Evolutionary conservation across 2,888 invertebrate genomes (phyloP).

Genomic region (Oscheius sp.): DNA sequence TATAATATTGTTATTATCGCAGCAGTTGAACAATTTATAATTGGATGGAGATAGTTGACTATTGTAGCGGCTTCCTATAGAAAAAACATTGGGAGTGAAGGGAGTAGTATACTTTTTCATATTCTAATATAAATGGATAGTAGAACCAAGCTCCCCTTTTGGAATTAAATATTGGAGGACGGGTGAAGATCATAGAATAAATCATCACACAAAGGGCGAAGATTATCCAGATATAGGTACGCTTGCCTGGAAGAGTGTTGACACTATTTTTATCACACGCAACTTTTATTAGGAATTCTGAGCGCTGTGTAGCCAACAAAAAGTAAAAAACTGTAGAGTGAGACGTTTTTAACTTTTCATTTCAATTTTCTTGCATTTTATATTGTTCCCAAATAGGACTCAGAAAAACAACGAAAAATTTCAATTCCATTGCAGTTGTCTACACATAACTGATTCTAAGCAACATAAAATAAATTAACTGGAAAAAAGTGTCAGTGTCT

Average conservation of each 20-base stretch:
- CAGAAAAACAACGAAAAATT: no score
- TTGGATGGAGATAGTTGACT: conserved; percentile 10
- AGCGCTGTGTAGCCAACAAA: no score
- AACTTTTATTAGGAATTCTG: no score
- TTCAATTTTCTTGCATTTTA: no score
- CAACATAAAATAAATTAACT: no score
- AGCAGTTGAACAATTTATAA: conserved; percentile 15
- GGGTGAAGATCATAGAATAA: conserved; percentile 19
- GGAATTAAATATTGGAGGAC: conserved; percentile 20
- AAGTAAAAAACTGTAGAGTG: no score
- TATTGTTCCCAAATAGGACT: no score
- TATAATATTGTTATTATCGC: conserved; percentile 15
- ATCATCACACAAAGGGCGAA: neutral
- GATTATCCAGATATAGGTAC: conserved; percentile 10
- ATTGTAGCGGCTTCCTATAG: conserved; percentile 11
- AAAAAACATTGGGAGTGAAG: neutral
- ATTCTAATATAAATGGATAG: conserved; percentile 9
- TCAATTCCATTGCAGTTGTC: no score
- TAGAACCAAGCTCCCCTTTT: conserved; percentile 25
- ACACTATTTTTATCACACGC: no score
- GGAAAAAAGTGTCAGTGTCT: no score
- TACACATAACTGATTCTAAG: no score
- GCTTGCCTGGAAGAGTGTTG: neutral
- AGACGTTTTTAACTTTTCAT: no score
- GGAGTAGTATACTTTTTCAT: conserved; percentile 1